Conservation (phyloP, 2,797 vertebrate species). For the Leucoraja ocellata region DNA sequence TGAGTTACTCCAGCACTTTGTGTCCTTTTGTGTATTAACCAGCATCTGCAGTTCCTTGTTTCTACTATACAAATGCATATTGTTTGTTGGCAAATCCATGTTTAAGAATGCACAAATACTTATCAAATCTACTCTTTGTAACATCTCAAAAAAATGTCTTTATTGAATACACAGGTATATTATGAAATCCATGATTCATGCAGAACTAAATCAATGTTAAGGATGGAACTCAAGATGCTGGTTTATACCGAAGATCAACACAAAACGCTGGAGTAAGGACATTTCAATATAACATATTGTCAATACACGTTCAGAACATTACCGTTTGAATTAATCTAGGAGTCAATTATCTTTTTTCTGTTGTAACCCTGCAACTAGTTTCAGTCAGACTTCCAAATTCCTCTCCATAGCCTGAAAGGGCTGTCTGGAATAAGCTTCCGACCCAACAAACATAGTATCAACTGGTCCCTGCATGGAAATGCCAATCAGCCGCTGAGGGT, state of each 20-base stretch:
- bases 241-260: no score
- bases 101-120: background rate
- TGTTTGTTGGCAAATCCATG: background rate
- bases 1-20: no score
- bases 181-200: background rate
- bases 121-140: background rate
- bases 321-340: background rate
- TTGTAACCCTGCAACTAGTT: background rate
- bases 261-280: no score
- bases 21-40: no score
- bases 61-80: background rate
- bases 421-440: background rate
- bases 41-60: no score
- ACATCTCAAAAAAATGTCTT: background rate
- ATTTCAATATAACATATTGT: background rate
- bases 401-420: background rate
- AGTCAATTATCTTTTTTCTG: background rate
- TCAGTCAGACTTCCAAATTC: background rate
- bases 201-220: background rate
- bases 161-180: background rate
- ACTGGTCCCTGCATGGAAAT: background rate
- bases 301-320: background rate
- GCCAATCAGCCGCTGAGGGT: background rate
- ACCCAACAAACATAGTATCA: background rate
- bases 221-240: no score